phyloP scores from a whole-genome alignment of 2,113 vertebrate genomes.

The Argyrosomus japonicus region DNA sequence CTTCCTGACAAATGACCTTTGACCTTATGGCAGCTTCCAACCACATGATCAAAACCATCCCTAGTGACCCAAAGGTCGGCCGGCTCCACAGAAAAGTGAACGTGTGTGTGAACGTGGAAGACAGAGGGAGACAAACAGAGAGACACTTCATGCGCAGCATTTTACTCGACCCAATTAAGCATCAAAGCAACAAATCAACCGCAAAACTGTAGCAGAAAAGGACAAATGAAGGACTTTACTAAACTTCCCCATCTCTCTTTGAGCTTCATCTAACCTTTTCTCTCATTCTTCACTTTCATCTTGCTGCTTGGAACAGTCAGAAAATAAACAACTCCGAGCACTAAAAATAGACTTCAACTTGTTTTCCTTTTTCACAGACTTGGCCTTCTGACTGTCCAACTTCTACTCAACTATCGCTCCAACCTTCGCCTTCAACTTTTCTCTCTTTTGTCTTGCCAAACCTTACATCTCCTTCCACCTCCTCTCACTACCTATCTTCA shows the following conservation, averaged over 20 bases:
- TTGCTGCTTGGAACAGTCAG: conserved; percentile 31
- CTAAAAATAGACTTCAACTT: conserved; percentile 54
- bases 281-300: conserved; percentile 59
- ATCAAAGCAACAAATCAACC: conserved; percentile 5
- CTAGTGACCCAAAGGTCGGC: conserved; percentile 50
- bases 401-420: conserved; percentile 12
- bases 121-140: background rate
- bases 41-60: conserved; percentile 68
- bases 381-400: conserved; percentile 27
- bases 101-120: conserved; percentile 18
- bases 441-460: conserved; percentile 33
- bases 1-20: conserved; percentile 71
- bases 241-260: background rate
- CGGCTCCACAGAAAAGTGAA: conserved; percentile 23
- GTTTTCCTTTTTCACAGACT: conserved; percentile 35
- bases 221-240: background rate
- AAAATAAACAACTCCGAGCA: conserved; percentile 60
- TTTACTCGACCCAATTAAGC: conserved; percentile 5
- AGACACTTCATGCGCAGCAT: background rate
- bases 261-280: conserved; percentile 17
- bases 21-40: conserved; percentile 52
- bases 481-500: conserved; percentile 7
- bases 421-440: background rate
- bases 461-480: conserved; percentile 18
- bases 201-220: background rate